phyloP scores from a whole-genome alignment of 2,888 invertebrate species.

The Mactromeris polynyma region DNA sequence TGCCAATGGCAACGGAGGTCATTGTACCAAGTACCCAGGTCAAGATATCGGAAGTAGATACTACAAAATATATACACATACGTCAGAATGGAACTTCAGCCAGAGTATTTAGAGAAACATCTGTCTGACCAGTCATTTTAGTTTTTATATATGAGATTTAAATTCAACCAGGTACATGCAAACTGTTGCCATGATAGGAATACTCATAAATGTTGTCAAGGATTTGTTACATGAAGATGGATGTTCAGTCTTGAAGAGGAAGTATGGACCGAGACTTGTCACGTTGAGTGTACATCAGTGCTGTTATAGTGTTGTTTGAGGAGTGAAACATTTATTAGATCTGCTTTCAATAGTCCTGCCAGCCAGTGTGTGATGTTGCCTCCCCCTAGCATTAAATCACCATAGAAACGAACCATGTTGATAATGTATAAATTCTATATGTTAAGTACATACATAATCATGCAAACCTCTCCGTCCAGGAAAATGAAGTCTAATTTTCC shows the following conservation, averaged over 20 bases:
- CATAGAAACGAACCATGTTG: background rate
- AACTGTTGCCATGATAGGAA: slow-evolving; percentile 21
- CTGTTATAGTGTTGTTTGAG: background rate
- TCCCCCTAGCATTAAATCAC: background rate
- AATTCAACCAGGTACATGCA: slow-evolving; percentile 1
- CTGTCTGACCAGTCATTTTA: slow-evolving; percentile 81
- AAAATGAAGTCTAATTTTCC: background rate
- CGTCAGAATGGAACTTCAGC: slow-evolving; percentile 87
- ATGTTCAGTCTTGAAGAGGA: background rate
- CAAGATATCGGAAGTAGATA: slow-evolving; percentile 85
- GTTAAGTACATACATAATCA: background rate
- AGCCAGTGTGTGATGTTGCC: background rate
- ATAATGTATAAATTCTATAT: background rate
- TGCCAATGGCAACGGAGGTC: slow-evolving; percentile 83
- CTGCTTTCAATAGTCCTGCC: background rate
- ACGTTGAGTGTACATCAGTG: background rate
- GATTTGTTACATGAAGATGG: background rate
- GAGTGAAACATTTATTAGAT: background rate
- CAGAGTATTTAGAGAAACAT: slow-evolving; percentile 87
- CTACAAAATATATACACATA: slow-evolving; percentile 87
- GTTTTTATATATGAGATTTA: background rate
- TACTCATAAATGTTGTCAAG: slow-evolving; percentile 18
- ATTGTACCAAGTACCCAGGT: slow-evolving; percentile 85
- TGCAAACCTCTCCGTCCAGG: slow-evolving; percentile 6
- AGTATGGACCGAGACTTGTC: background rate